phyloP scores from a whole-genome alignment of 2,797 vertebrate genomes.

The Acanthiza pusilla region DNA sequence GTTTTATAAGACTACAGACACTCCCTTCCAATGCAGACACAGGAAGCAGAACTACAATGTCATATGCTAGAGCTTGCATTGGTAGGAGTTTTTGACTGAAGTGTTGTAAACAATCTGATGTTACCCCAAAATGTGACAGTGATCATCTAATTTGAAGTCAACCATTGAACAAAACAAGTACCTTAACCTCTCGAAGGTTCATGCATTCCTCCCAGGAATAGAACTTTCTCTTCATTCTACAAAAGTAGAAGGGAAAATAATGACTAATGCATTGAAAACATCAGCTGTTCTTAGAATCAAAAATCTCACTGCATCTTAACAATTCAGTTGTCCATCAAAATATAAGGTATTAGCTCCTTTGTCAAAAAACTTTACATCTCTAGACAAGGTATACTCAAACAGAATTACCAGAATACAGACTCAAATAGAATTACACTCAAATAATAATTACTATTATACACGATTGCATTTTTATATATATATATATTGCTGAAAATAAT shows the following conservation, averaged over 20 bases:
- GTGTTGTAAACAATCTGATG: neutral
- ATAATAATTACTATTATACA: neutral
- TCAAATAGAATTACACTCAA: neutral
- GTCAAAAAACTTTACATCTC: neutral
- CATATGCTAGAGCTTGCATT: neutral
- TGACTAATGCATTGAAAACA: neutral
- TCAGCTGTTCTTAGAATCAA: neutral
- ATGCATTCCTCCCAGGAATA: slow-evolving; percentile 98
- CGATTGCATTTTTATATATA: neutral
- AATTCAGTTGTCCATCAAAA: neutral
- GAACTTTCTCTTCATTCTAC: slow-evolving; percentile 97
- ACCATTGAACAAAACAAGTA: slow-evolving; percentile 53
- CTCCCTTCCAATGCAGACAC: neutral
- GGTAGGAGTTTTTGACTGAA: neutral
- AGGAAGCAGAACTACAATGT: neutral
- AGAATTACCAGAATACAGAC: neutral
- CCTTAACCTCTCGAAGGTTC: slow-evolving; percentile 97
- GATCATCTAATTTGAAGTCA: neutral
- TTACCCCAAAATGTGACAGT: neutral
- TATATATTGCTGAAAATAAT: neutral
- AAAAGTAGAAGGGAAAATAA: slow-evolving; percentile 15
- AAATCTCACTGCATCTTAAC: neutral
- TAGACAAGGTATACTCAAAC: neutral
- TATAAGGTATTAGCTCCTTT: neutral
- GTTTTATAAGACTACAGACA: neutral